Conservation (phyloP, 2,797 vertebrate genomes). For the Hozukius guyotensis region DNA sequence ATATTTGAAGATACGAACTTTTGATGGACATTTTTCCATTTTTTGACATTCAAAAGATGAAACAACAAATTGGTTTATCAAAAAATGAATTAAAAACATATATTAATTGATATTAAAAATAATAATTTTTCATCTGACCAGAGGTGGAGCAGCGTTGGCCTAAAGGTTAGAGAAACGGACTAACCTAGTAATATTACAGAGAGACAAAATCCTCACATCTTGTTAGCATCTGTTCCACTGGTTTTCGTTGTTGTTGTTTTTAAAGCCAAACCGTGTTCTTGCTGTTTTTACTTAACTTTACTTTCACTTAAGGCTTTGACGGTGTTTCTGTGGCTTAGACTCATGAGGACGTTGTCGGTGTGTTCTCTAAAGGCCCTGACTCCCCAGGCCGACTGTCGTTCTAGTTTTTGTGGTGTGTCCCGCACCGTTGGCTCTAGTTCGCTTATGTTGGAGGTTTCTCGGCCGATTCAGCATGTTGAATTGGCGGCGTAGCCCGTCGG, state of each 20-base stretch:
- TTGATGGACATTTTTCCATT: not conserved
- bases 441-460: no score
- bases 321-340: not conserved
- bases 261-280: not conserved
- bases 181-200: not conserved
- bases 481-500: no score
- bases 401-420: no score
- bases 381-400: no score
- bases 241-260: not conserved
- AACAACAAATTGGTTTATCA: not conserved
- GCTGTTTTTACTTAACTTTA: not conserved
- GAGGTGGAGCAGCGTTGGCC: not conserved
- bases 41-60: not conserved
- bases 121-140: not conserved
- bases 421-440: no score
- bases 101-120: not conserved
- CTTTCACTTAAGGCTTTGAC: not conserved
- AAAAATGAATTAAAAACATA: fast-evolving
- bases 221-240: not conserved
- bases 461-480: no score
- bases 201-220: not conserved
- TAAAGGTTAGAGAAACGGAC: not conserved
- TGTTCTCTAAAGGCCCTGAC: no score
- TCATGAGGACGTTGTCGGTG: not conserved
- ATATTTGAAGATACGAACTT: not conserved